These are phyloP conservation scores for Atlantisia rogersi DNA, from an alignment of 2,113 vertebrate genomes.

Conservation along the genomic window DNA sequence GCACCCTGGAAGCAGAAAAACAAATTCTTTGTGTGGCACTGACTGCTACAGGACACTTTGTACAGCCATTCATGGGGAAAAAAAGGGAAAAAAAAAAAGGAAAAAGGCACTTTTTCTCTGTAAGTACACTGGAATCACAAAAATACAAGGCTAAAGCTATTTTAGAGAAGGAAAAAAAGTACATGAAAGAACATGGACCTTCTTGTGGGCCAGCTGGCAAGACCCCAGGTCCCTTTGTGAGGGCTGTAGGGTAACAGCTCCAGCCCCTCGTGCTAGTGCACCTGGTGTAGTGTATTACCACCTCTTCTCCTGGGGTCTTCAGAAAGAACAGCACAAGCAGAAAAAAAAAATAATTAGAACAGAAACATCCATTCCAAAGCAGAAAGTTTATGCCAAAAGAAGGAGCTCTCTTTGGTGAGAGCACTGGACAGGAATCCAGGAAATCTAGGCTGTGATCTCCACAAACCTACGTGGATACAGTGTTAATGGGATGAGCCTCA, in stretches of 20 bases:
- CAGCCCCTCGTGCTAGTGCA: background rate
- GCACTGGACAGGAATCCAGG: background rate
- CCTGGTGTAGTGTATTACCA: background rate
- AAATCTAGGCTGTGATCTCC: background rate
- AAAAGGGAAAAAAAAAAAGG: background rate
- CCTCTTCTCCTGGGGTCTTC: background rate
- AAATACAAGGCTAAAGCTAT: conserved; percentile 32
- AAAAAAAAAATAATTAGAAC: background rate
- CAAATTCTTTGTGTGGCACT: conserved; percentile 26
- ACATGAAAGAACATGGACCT: background rate
- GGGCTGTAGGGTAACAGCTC: background rate
- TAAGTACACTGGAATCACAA: background rate
- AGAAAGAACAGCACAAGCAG: background rate
- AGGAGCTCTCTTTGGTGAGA: background rate
- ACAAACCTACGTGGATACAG: fast-evolving
- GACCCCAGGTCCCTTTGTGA: background rate
- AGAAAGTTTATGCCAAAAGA: background rate
- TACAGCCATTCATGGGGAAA: background rate
- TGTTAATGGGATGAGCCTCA: fast-evolving
- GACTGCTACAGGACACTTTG: background rate
- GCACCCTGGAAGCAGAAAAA: conserved; percentile 17
- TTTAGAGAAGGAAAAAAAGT: background rate
- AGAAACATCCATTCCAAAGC: background rate
- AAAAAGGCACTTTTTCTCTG: background rate
- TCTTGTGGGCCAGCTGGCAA: background rate